phyloP scores from a whole-genome alignment of 2,888 invertebrate species.

The Leucophora obtusa region DNA sequence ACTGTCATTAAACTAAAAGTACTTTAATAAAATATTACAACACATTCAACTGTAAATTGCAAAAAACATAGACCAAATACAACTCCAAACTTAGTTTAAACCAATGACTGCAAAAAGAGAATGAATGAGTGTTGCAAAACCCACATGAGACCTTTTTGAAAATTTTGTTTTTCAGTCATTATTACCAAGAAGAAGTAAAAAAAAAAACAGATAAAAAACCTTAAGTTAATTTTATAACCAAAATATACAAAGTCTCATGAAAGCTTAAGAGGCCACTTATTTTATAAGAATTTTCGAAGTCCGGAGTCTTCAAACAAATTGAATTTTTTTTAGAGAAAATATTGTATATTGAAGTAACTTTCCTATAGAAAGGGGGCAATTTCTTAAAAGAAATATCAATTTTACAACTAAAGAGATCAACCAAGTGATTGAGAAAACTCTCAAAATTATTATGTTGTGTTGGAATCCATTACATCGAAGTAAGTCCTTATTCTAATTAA shows the following conservation, averaged over 20 bases:
- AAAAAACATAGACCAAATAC: neutral
- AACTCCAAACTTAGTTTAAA: neutral
- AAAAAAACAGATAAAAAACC: conserved; percentile 10
- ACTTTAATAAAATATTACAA: conserved; percentile 27
- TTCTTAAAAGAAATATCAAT: too few species aligned
- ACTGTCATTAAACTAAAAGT: conserved; percentile 58
- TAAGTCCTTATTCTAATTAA: too few species aligned
- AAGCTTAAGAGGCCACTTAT: neutral
- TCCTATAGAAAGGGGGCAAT: too few species aligned
- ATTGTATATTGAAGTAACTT: too few species aligned
- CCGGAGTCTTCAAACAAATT: too few species aligned
- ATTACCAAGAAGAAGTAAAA: conserved; percentile 1
- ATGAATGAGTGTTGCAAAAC: conserved; percentile 41
- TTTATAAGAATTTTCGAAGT: neutral
- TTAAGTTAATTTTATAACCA: conserved; percentile 51
- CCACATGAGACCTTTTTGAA: conserved; percentile 58
- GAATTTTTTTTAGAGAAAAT: too few species aligned
- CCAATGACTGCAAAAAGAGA: conserved; percentile 14
- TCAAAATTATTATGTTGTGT: too few species aligned
- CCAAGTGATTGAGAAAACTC: too few species aligned
- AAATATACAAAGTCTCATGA: neutral
- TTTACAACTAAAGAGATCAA: too few species aligned
- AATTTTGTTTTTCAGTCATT: conserved; percentile 37
- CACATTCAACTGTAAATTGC: conserved; percentile 9
- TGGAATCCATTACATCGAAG: too few species aligned